phyloP scores from a whole-genome alignment of 2,888 invertebrate species.

The Andrena haemorrhoa region DNA sequence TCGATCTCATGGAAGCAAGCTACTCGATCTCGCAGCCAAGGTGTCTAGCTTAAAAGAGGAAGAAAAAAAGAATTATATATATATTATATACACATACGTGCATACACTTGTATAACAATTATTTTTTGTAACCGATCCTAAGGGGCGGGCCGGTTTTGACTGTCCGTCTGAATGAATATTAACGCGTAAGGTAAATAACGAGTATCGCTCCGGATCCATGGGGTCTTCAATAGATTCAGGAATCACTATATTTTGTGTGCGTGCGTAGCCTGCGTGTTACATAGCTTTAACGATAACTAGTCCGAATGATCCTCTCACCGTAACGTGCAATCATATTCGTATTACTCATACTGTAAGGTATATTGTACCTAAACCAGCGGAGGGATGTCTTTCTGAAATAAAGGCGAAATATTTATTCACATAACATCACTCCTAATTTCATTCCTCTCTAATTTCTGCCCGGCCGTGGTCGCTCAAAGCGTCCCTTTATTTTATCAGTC shows the following conservation, averaged over 20 bases:
- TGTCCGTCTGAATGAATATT: conserved; percentile 33
- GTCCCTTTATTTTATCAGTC: neutral
- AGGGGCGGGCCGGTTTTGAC: conserved; percentile 40
- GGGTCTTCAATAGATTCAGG: conserved; percentile 57
- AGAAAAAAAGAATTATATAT: conserved; percentile 36
- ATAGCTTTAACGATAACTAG: conserved; percentile 69
- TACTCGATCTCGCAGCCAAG: conserved; percentile 53
- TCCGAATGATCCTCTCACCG: conserved; percentile 74
- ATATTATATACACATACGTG: conserved; percentile 30
- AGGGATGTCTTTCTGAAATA: conserved; percentile 77
- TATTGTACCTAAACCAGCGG: conserved; percentile 80
- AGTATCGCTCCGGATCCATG: conserved; percentile 41
- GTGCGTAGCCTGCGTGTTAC: conserved; percentile 68
- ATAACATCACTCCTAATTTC: conserved; percentile 38
- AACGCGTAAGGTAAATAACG: conserved; percentile 40
- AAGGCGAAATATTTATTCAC: conserved; percentile 84
- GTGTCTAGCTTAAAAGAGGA: conserved; percentile 51
- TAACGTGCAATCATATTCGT: conserved; percentile 81
- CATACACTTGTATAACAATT: conserved; percentile 48
- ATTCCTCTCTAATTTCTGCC: neutral
- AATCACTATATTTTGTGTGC: conserved; percentile 73
- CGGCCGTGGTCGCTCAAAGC: too few species aligned
- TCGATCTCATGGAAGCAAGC: conserved; percentile 43
- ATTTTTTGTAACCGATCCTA: conserved; percentile 72
- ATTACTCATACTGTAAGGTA: conserved; percentile 79